Evolutionary conservation across 35 echinoderm and acorn worm genomes (phyloP).

Genomic region (Holothuria glaberrima): DNA sequence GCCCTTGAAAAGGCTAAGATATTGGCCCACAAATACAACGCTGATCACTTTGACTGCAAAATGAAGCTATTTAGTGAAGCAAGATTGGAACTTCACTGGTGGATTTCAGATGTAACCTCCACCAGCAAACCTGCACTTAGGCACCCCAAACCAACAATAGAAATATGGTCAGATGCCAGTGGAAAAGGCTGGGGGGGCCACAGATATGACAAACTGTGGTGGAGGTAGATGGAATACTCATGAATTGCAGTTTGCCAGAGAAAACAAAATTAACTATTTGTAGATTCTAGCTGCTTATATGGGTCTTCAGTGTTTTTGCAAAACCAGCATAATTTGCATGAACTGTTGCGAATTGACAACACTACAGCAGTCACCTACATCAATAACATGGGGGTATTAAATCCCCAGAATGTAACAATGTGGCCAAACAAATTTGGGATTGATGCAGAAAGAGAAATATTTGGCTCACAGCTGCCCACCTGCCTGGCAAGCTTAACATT

Average conservation of each 20-base stretch:
- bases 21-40: neutral
- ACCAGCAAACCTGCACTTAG: slow-evolving; percentile 14
- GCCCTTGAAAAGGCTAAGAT: neutral
- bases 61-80: neutral
- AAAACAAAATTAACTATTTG: slow-evolving; percentile 69
- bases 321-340: slow-evolving; percentile 61
- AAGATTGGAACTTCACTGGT: slow-evolving; percentile 13
- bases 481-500: slow-evolving; percentile 45
- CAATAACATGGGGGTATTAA: slow-evolving; percentile 44
- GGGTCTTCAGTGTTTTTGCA: slow-evolving; percentile 69
- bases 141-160: slow-evolving; percentile 39
- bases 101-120: neutral
- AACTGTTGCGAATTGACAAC: slow-evolving; percentile 65
- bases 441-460: slow-evolving; percentile 23
- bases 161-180: slow-evolving; percentile 65
- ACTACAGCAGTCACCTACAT: slow-evolving; percentile 67
- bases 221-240: slow-evolving; percentile 72
- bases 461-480: slow-evolving; percentile 22
- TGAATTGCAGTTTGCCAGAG: slow-evolving; percentile 6
- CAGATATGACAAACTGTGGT: slow-evolving; percentile 42
- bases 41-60: neutral
- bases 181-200: slow-evolving; percentile 70
- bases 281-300: slow-evolving; percentile 58
- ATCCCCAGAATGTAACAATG: slow-evolving; percentile 69
- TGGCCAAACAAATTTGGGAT: slow-evolving; percentile 23